phyloP scores from a whole-genome alignment of 2,113 vertebrate species.

The Atherinomorus stipes region DNA sequence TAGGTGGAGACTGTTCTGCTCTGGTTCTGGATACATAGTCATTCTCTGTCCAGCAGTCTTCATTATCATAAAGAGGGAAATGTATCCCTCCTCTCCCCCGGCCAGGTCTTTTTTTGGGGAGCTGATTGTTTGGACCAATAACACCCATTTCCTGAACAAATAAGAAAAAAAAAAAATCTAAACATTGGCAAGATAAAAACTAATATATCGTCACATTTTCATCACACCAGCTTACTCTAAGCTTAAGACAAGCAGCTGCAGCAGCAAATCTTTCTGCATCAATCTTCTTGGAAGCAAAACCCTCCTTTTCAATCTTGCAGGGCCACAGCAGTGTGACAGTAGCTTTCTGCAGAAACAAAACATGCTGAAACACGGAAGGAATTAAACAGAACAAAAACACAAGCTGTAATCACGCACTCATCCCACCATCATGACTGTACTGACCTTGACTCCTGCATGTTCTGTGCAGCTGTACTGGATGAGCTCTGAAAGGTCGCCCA shows the following conservation, averaged over 20 bases:
- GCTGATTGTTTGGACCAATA: constrained; percentile 87
- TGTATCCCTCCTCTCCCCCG: constrained; percentile 36
- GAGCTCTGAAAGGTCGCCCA: constrained; percentile 85
- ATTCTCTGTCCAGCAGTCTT: constrained; percentile 72
- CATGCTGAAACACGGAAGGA: background rate
- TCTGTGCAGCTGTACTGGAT: constrained; percentile 90
- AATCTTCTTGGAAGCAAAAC: constrained; percentile 88
- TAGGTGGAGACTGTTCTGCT: constrained; percentile 17
- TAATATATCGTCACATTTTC: background rate
- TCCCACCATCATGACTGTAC: background rate
- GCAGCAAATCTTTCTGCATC: constrained; percentile 93
- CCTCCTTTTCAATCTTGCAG: constrained; percentile 90
- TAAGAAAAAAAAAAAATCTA: rapidly evolving
- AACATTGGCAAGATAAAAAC: rapidly evolving
- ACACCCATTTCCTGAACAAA: constrained; percentile 89
- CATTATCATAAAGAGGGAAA: constrained; percentile 52
- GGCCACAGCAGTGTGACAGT: constrained; percentile 93
- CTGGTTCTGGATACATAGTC: constrained; percentile 51
- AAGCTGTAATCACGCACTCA: background rate
- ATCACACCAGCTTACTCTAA: constrained; percentile 83
- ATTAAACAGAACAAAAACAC: background rate
- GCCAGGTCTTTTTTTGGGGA: constrained; percentile 80
- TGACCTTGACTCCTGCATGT: constrained; percentile 88
- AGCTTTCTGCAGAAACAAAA: constrained; percentile 84
- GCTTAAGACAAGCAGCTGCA: constrained; percentile 90